phyloP scores from a whole-genome alignment of 2,797 vertebrate species.

The Sternarchorhynchus goeldii region DNA sequence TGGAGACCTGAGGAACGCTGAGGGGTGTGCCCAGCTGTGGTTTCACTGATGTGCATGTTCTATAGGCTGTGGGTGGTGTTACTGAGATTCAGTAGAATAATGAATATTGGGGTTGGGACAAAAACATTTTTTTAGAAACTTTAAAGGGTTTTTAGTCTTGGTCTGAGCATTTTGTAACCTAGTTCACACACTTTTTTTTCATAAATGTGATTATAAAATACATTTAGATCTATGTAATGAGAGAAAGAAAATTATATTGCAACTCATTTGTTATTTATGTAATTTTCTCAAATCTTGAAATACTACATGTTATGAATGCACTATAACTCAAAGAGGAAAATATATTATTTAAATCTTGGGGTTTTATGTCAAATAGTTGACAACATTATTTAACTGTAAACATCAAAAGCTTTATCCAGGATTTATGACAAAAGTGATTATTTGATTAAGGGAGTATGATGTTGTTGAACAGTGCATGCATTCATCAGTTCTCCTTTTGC shows the following conservation, averaged over 20 bases:
- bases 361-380: slow-evolving; percentile 25
- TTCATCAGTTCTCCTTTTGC: not conserved
- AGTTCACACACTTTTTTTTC: not conserved
- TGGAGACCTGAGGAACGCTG: too few relatives aligned
- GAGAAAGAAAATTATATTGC: not conserved
- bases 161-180: not conserved
- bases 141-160: not conserved
- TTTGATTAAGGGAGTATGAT: slow-evolving; percentile 33
- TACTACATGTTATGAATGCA: slow-evolving; percentile 6
- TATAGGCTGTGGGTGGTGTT: not conserved
- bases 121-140: not conserved
- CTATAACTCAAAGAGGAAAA: slow-evolving; percentile 28
- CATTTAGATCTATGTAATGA: not conserved
- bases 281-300: not conserved
- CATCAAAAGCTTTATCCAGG: slow-evolving; percentile 32
- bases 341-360: slow-evolving; percentile 7
- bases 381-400: slow-evolving; percentile 28
- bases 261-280: not conserved
- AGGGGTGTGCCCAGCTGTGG: too few relatives aligned
- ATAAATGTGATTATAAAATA: not conserved
- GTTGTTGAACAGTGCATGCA: slow-evolving; percentile 24
- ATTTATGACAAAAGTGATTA: slow-evolving; percentile 14
- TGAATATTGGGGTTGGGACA: not conserved
- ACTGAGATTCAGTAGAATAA: slow-evolving; percentile 8
- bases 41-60: too few relatives aligned